These are phyloP conservation scores for Branchellion lobata DNA, from an alignment of 2,888 invertebrate species.

Conservation along the genomic window DNA sequence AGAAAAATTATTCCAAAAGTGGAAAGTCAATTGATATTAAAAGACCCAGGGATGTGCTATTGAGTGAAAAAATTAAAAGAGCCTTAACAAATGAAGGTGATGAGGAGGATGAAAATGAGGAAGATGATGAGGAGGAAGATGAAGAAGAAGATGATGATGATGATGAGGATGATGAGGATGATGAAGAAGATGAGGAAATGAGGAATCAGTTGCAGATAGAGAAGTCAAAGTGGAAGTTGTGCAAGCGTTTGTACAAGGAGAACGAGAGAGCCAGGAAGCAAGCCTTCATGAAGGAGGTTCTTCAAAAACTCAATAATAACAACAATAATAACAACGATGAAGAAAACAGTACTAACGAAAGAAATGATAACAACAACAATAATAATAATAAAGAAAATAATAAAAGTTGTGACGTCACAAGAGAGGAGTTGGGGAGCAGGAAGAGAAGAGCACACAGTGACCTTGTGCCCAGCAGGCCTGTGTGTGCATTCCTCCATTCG, in stretches of 20 bases:
- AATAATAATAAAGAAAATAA: not conserved
- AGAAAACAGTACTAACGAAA: not conserved
- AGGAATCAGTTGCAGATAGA: not conserved
- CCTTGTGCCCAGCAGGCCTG: not conserved
- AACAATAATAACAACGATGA: not conserved
- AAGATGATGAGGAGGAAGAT: not conserved
- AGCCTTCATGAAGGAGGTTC: not conserved
- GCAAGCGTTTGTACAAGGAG: not conserved
- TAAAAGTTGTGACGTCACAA: not conserved
- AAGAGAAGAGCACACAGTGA: not conserved
- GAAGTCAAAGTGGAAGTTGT: not conserved
- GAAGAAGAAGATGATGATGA: not conserved
- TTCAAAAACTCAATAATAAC: not conserved
- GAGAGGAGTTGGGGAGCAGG: not conserved
- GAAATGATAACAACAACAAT: not conserved
- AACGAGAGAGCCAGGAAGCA: not conserved
- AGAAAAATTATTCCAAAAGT: no score
- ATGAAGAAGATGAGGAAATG: slow-evolving; percentile 8
- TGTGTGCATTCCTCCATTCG: not conserved
- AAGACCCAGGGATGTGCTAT: no score
- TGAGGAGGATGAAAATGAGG: not conserved
- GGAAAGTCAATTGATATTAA: no score
- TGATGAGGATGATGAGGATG: not conserved
- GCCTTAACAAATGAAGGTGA: not conserved
- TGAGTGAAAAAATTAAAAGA: not conserved